phyloP scores from a whole-genome alignment of 1,140 invertebrate species.

The Maconellicoccus hirsutus region DNA sequence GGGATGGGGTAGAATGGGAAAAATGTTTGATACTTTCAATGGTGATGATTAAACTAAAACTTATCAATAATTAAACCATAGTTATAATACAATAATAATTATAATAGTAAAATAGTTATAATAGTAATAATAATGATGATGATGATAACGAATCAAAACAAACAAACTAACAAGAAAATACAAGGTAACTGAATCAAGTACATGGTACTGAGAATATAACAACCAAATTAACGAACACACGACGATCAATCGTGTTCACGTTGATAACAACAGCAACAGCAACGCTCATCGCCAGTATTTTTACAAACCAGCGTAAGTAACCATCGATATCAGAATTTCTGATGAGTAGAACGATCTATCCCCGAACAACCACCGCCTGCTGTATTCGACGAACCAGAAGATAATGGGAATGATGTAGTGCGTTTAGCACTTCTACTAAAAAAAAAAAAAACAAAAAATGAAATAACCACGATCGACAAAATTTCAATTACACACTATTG shows the following conservation, averaged over 20 bases:
- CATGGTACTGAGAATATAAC: neutral
- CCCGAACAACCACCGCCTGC: neutral
- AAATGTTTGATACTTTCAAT: neutral
- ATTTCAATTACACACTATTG: too few relatives aligned
- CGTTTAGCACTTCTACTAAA: conserved; percentile 24
- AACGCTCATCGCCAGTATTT: neutral
- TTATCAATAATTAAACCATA: neutral
- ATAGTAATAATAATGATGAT: neutral
- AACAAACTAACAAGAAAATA: neutral
- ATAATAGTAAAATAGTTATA: neutral
- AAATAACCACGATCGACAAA: too few relatives aligned
- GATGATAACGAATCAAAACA: conserved; percentile 4
- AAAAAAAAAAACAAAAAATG: neutral
- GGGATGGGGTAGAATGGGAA: neutral
- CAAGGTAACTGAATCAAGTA: conserved; percentile 4
- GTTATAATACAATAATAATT: neutral
- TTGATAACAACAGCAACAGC: conserved; percentile 10
- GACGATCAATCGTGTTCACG: neutral
- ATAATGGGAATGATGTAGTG: conserved; percentile 25
- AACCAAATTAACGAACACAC: neutral
- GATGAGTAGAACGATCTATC: neutral
- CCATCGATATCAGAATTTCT: conserved; percentile 18
- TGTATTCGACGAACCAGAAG: neutral
- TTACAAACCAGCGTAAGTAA: conserved; percentile 6
- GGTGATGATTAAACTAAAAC: neutral